Percentiles rank a stretch among this genome's conserved stretches.
Conservation (phyloP, 1,140 invertebrate genomes). For the Heliconius melpomene region DNA sequence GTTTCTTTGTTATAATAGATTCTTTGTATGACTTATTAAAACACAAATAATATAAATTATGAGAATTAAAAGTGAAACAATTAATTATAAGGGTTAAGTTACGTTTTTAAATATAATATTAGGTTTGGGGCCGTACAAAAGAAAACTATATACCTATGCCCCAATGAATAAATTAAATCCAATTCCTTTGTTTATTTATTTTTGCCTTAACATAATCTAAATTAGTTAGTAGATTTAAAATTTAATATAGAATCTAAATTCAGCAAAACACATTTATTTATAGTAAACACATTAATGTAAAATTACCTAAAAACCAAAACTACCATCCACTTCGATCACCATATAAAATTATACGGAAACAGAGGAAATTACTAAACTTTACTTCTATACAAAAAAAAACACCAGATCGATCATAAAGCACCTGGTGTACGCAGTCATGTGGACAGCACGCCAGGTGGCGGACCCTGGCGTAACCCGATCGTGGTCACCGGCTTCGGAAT, state of each 20-base stretch:
- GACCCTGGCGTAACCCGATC: constrained; percentile 38
- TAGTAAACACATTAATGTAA: not conserved
- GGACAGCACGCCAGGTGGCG: constrained; percentile 36
- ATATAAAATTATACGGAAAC: constrained; percentile 8
- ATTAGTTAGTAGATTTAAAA: too few species aligned
- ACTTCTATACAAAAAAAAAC: not conserved
- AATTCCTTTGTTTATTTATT: too few species aligned
- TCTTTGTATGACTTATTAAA: not conserved
- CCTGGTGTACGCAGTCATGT: constrained; percentile 33
- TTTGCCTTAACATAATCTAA: too few species aligned
- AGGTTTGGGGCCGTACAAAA: too few species aligned
- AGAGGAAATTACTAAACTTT: constrained; percentile 15
- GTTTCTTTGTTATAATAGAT: not conserved
- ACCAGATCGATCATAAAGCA: constrained; percentile 26
- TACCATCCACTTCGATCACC: not conserved
- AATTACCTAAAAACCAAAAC: not conserved
- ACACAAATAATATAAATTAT: too few species aligned
- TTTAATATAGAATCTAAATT: too few species aligned
- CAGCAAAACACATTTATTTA: not conserved
- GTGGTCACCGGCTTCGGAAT: constrained; percentile 40
- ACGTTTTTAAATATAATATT: too few species aligned
- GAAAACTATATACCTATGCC: too few species aligned
- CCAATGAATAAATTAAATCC: too few species aligned
- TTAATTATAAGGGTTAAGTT: too few species aligned
- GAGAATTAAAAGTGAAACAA: too few species aligned